Base-by-base conservation (phyloP, 2,797 vertebrate species). In the Mus spretus region DNA sequence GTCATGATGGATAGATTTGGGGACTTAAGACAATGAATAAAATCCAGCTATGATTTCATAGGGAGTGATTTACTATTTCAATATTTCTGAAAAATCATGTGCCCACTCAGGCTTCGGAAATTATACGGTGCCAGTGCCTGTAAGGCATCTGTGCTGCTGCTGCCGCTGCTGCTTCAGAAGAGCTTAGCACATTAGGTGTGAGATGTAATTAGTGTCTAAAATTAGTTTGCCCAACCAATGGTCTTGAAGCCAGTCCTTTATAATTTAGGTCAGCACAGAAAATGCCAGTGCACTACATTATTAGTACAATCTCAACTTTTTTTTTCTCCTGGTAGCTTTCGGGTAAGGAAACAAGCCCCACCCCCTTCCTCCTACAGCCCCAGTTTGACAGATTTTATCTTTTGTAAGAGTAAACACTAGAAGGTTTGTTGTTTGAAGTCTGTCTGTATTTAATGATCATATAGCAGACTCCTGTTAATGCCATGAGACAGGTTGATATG, bases 251-350 rank as follows among this genome's bases (percentile, higher is more conserved):
- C 95, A 95, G 95, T 98, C 90, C 96, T 97, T 97, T 98, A 75
- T 91, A 97, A 98, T 98, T 98, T 98, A 97, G 97, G 97, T 97
- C 97, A 98, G 89, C 88, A 84, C 96, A 96, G 40, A 82, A 86
- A 97, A 94, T 94, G 67, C 94, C 67, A 93, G 61, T 86, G 70
- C 55, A 85, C 93, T 92, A 93, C 97, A 92, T 92, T 96, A 92
- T 92, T 96, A 98, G 95, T 37, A 55, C 91, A 97, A 85, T 89
- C 96, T 97, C 74, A 75, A 75, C 44, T 47, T 3, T 15, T 15
- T 26, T 14, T 34, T 84, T 84, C 44, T 59, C 50, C 44, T 94
- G 61, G 75, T 94, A 97, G 96, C 83, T 98, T 89, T 86, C 91
- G 83, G 67, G 20, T 53, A 81, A 90, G 57, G 80, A 79, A 84